phyloP scores from a whole-genome alignment of 2,797 vertebrate species.

The Dromococcyx pavoninus region DNA sequence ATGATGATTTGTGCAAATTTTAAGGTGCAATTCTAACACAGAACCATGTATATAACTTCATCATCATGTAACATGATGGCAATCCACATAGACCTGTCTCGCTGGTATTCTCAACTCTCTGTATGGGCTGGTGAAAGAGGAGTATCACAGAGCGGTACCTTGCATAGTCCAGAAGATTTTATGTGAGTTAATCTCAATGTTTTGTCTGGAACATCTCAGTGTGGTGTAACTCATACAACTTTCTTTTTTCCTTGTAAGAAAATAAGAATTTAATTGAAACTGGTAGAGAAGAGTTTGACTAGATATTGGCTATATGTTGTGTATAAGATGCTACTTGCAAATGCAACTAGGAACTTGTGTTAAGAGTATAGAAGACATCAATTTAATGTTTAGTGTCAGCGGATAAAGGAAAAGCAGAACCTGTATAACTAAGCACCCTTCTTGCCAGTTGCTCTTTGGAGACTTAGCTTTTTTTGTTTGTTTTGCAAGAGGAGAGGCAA shows the following conservation, averaged over 20 bases:
- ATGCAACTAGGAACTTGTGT: neutral
- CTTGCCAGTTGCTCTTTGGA: neutral
- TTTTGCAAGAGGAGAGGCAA: neutral
- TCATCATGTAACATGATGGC: neutral
- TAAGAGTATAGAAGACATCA: neutral
- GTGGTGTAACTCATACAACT: neutral
- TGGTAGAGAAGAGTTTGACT: neutral
- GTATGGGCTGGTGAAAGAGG: neutral
- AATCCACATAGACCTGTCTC: neutral
- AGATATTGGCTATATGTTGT: neutral
- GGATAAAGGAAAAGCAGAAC: neutral
- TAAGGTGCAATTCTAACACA: neutral
- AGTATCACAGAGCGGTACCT: neutral
- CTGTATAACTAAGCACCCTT: neutral
- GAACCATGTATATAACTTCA: neutral
- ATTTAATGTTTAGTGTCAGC: neutral
- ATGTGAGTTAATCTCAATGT: neutral
- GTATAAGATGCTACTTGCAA: neutral
- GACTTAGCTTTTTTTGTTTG: neutral
- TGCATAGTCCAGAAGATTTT: neutral
- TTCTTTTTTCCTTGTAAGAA: constrained; percentile 11
- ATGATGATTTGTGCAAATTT: neutral
- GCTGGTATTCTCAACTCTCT: neutral
- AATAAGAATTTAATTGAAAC: neutral
- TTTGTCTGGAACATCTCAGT: neutral